A percentile compares a stretch with the other conserved stretches of the same genome.
These are phyloP conservation scores for Planiliza haematocheilus DNA, from an alignment of 2,113 vertebrate genomes.

Conservation along the genomic window DNA sequence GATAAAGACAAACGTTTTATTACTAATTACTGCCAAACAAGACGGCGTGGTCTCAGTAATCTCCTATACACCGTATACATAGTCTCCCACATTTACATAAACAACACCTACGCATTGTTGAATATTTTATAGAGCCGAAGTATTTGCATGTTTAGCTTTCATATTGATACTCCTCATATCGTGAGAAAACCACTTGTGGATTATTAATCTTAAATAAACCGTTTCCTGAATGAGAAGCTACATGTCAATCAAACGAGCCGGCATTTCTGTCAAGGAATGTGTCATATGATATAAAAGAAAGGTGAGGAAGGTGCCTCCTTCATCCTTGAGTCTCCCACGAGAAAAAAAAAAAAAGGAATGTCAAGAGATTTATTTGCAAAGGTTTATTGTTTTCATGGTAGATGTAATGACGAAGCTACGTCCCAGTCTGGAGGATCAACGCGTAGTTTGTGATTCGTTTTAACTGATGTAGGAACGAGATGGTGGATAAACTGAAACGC, in stretches of 20 bases:
- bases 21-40: conserved; percentile 36
- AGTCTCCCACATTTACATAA: conserved; percentile 9
- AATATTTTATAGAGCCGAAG: conserved; percentile 4
- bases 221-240: not conserved
- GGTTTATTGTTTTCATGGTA: conserved; percentile 20
- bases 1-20: conserved; percentile 11
- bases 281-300: too few species aligned
- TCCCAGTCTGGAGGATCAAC: conserved; percentile 43
- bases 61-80: not conserved
- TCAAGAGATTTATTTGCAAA: conserved; percentile 5
- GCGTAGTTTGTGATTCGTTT: not conserved
- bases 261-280: conserved; percentile 8
- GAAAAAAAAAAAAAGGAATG: conserved; percentile 14
- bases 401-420: conserved; percentile 20
- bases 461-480: not conserved
- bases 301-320: not conserved
- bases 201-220: not conserved
- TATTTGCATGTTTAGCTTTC: conserved; percentile 24
- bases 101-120: not conserved
- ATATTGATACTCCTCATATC: not conserved
- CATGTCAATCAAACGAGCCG: conserved; percentile 29
- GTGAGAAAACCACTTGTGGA: conserved; percentile 4
- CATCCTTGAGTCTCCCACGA: not conserved
- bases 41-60: not conserved
- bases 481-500: conserved; percentile 14